Percentiles rank a stretch among this genome's conserved stretches.
Evolutionary conservation across 2,888 invertebrate species (phyloP).

Genomic region (Idaea aversata): DNA sequence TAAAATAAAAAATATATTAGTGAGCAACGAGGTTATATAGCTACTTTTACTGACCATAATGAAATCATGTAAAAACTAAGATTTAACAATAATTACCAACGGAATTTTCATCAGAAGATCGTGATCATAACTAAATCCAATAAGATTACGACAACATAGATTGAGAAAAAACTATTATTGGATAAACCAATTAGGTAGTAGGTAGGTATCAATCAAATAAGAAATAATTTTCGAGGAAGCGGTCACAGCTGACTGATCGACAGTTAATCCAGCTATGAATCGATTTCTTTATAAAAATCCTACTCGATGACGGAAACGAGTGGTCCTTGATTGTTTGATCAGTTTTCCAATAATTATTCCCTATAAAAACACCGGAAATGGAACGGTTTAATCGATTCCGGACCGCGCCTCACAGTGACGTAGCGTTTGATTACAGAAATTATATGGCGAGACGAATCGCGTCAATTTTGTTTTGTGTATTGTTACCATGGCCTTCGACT

Average conservation of each 20-base stretch:
- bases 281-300: conserved; percentile 61
- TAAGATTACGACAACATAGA: conserved; percentile 48
- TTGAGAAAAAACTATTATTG: conserved; percentile 60
- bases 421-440: conserved; percentile 75
- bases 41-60: conserved; percentile 73
- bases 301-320: conserved; percentile 61
- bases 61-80: conserved; percentile 69
- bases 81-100: conserved; percentile 70
- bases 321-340: conserved; percentile 70
- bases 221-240: conserved; percentile 73
- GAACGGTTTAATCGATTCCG: conserved; percentile 76
- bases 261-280: conserved; percentile 71
- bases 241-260: conserved; percentile 75
- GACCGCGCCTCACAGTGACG: conserved; percentile 71
- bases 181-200: conserved; percentile 63
- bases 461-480: conserved; percentile 73
- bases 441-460: conserved; percentile 75
- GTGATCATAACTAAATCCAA: conserved; percentile 39
- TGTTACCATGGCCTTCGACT: conserved; percentile 69
- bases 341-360: conserved; percentile 74
- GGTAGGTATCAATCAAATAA: conserved; percentile 61
- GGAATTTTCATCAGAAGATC: conserved; percentile 57
- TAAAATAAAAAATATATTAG: conserved; percentile 69
- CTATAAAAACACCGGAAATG: conserved; percentile 75
- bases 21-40: conserved; percentile 68